Evolutionary conservation across 2,888 invertebrate species (phyloP).

Genomic region (Quadriops clusia): DNA sequence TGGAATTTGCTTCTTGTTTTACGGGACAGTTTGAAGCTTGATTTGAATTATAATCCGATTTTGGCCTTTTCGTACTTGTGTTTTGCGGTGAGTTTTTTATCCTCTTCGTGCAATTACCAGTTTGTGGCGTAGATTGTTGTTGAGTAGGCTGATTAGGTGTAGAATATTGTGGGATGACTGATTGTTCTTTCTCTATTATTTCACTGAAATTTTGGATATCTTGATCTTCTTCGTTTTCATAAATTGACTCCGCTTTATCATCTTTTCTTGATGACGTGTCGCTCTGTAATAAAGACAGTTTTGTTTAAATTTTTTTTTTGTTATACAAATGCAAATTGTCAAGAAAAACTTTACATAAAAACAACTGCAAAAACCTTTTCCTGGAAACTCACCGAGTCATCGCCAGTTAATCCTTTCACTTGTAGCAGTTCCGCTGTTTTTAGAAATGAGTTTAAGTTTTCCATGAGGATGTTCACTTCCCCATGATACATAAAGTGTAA

Average conservation of each 20-base stretch:
- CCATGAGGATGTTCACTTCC: slow-evolving; percentile 58
- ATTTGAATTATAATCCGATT: slow-evolving; percentile 11
- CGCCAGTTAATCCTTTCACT: slow-evolving; percentile 54
- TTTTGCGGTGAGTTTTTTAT: slow-evolving; percentile 13
- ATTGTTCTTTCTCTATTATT: slow-evolving; percentile 26
- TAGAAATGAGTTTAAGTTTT: slow-evolving; percentile 56
- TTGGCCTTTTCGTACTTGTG: slow-evolving; percentile 12
- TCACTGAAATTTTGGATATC: slow-evolving; percentile 29
- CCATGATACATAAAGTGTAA: slow-evolving; percentile 65
- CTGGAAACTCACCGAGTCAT: slow-evolving; percentile 36
- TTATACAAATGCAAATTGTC: not conserved
- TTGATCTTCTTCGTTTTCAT: slow-evolving; percentile 28
- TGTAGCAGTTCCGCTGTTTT: slow-evolving; percentile 59
- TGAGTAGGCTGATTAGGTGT: no score
- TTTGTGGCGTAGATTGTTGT: no score
- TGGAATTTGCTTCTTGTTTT: no score
- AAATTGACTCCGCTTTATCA: slow-evolving; percentile 26
- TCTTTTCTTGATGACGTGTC: slow-evolving; percentile 32
- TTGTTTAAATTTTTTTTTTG: slow-evolving; percentile 3
- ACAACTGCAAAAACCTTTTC: no score
- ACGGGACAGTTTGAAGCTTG: no score
- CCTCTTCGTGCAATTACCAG: no score
- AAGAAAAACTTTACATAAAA: no score
- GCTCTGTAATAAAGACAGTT: slow-evolving; percentile 24
- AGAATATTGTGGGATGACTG: slow-evolving; percentile 12